Base-by-base conservation (phyloP, 1,140 invertebrate species). In the Drosophila nasuta region DNA sequence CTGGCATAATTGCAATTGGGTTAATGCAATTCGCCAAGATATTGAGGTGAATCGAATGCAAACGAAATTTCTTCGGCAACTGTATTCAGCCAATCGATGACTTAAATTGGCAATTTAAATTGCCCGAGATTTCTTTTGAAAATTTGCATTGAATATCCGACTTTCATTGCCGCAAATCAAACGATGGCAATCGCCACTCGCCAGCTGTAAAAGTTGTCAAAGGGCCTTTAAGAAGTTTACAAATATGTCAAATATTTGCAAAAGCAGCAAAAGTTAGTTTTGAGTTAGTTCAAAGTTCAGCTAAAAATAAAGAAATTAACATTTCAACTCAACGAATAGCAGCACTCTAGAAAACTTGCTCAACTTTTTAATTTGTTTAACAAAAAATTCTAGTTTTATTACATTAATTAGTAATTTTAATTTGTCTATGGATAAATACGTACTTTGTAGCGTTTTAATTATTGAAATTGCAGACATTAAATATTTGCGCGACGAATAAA, bases 271-370 rank as follows among this genome's bases (percentile, higher is more conserved):
- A 41, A 28, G 13, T 66, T n/a, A 57, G 25, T 41, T 51, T n/a
- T 66, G n/a, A 57, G 25, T 41, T 51, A 3, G 46, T 8, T n/a
- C 35, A 49, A 56, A 56, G 60, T 56, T 35, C 25, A 13, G 35
- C 5, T n/a, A 35, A 13, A 41, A 11, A 10, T 38, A 38, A 38
- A 38, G 6, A 38, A 41, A 41, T 8, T 1, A 41, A 41, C 11
- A 41, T 11, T 41, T 41, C 38, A 41, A n/a, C 38, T 41, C 5
- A 33, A 41, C 11, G 7, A 38, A 38, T 25, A 25, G 20, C 20
- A 6, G 30, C 30, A 33, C 30, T 25, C 20, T 25, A 4, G 3
- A 25, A 8, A 33, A 33, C 0, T 33, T 33, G 7, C 30, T 7
- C 30, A 6, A 33, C 5, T 33, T 6, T 33, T 2, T 33, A 33